Evolutionary conservation across 1,140 invertebrate species (phyloP).

Genomic region (Cydia fagiglandana): DNA sequence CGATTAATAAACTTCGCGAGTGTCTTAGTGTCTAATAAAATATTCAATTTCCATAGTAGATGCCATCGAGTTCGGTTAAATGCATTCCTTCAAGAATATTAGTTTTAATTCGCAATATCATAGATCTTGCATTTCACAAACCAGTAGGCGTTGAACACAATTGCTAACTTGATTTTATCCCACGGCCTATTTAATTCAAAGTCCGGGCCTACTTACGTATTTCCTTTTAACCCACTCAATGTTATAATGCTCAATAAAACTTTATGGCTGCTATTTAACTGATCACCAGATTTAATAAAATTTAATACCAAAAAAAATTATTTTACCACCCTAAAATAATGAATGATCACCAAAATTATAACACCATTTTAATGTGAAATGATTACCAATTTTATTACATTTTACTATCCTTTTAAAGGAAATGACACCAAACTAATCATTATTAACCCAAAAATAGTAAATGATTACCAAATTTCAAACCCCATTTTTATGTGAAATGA

Average conservation of each 20-base stretch:
- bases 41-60: background rate
- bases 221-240: constrained; percentile 29
- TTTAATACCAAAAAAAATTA: too few relatives aligned
- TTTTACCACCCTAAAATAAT: too few relatives aligned
- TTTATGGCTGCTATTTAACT: too few relatives aligned
- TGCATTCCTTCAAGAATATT: background rate
- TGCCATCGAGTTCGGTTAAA: background rate
- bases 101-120: background rate
- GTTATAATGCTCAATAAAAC: constrained; percentile 15
- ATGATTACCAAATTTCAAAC: too few relatives aligned
- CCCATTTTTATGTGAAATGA: too few relatives aligned
- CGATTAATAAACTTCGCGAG: background rate
- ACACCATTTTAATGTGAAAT: too few relatives aligned
- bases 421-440: too few relatives aligned
- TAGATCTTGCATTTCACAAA: background rate
- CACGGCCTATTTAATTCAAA: constrained; percentile 30
- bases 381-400: too few relatives aligned
- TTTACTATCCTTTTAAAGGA: too few relatives aligned
- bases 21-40: background rate
- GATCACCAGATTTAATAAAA: too few relatives aligned
- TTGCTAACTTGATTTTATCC: constrained; percentile 31
- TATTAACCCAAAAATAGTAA: too few relatives aligned
- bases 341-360: too few relatives aligned
- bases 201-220: constrained; percentile 18
- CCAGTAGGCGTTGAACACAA: constrained; percentile 32